Percentiles rank a stretch among this genome's conserved stretches.
Evolutionary conservation across 2,797 vertebrate species (phyloP).

Genomic region (Benthosema pterotum): DNA sequence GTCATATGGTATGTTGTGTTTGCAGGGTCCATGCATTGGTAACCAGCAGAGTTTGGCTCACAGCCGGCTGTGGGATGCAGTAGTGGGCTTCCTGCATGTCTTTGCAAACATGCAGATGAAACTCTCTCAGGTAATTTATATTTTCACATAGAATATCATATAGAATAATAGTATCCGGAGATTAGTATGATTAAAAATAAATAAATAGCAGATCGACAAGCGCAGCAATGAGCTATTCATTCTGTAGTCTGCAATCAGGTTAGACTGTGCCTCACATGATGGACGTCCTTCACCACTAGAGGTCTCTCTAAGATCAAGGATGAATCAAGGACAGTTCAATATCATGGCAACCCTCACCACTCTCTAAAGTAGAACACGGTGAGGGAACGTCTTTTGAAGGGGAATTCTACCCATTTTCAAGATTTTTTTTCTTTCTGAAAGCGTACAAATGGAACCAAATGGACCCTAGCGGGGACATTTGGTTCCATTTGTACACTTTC

Average conservation of each 20-base stretch:
- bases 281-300: conserved; percentile 66
- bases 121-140: conserved; percentile 89
- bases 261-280: not conserved
- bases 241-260: conserved; percentile 8
- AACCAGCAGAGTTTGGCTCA: conserved; percentile 98
- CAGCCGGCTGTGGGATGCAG: conserved; percentile 96
- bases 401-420: no score
- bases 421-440: no score
- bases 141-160: no score
- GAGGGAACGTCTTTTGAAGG: no score
- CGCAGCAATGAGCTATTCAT: not conserved
- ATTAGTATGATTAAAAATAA: no score
- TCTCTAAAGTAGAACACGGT: no score
- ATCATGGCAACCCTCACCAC: not conserved
- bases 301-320: conserved; percentile 61
- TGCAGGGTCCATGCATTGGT: conserved; percentile 90
- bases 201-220: not conserved
- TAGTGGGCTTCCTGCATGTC: conserved; percentile 98
- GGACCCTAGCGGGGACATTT: no score
- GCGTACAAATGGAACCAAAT: no score
- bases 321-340: conserved; percentile 23
- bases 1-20: not conserved
- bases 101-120: conserved; percentile 99
- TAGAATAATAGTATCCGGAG: no score
- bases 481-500: no score